A percentile compares a stretch with the other conserved stretches of the same genome.
Conservation (phyloP, 2,113 vertebrate species). For the Centropus unirufus region DNA sequence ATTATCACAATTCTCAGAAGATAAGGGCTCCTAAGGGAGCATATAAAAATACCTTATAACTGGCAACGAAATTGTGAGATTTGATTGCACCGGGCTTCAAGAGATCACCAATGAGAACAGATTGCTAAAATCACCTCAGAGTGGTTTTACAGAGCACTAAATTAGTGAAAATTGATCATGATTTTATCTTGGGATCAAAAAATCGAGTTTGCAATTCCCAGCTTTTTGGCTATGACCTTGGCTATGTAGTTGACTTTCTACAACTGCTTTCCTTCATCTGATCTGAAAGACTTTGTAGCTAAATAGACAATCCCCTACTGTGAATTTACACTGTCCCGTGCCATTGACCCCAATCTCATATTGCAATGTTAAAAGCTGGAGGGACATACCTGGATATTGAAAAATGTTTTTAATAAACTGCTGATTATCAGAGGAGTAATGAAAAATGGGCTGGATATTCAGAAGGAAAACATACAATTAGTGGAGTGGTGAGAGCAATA, state of each 20-base stretch:
- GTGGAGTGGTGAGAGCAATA: background rate
- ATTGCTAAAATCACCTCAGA: background rate
- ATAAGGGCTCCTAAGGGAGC: background rate
- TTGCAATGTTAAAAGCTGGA: background rate
- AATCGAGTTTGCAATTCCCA: background rate
- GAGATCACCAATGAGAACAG: background rate
- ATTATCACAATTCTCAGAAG: background rate
- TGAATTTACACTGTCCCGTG: background rate
- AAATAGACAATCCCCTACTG: background rate
- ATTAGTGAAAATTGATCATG: slow-evolving; percentile 7
- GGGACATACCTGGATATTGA: background rate
- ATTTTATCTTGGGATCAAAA: background rate
- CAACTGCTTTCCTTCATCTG: background rate
- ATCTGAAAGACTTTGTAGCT: background rate
- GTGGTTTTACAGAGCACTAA: slow-evolving; percentile 1
- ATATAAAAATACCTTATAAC: background rate
- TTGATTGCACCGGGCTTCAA: background rate
- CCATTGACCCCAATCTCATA: background rate
- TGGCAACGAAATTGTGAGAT: background rate
- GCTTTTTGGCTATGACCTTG: background rate
- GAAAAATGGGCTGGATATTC: background rate
- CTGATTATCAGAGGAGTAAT: background rate
- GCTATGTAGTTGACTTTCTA: background rate
- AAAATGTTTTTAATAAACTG: background rate
- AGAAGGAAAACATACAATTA: background rate